Evolutionary conservation across 2,113 vertebrate genomes (phyloP), one percentile per base, ranked within the genome.

Genomic region (Bubo scandiacus): DNA sequence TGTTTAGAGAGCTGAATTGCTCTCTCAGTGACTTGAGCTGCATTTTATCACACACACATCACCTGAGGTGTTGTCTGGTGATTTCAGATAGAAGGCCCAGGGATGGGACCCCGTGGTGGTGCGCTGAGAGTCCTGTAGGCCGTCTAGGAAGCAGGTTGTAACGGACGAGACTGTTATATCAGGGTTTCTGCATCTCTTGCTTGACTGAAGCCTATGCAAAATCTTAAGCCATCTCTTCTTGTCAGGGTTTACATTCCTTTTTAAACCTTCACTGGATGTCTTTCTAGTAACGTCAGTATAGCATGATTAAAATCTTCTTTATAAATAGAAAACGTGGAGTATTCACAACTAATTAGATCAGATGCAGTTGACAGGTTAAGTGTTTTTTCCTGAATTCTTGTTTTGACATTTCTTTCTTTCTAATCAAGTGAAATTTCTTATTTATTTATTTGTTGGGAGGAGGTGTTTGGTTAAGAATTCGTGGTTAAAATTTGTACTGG

Each of bases 401-500:
- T 83, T 95, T 73, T 59, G 90, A 65, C n/a, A 26, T 94, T 82
- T 94, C 51, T 83, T 63, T 93, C 55, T 83, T 79, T 95, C 63
- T 79, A 81, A 81, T 70, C 4, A 66, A 82, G 66, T 71, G 78
- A 80, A 66, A 72, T 95, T 96, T 96, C 88, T 51, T 92, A 27
- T 62, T 79, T 58, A 59, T 84, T 81, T 83, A 62, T 51, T 81
- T 77, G 23, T 84, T 86, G 65, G 75, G 65, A 91, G 38, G 47
- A 58, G n/a, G 27, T 86, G 54, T 94, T 97, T 91, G 87, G 62
- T 94, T 86, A 97, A 93, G 95, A 97, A 97, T 96, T 97, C 85
- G 94, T 95, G 96, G 96, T 94, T 85, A 84, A 90, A 93, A 97
- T 94, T 90, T 89, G 71, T 92, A 82, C 95, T 98, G 98, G 97